These are phyloP conservation scores for Willisornis vidua DNA, from an alignment of 2,113 vertebrate genomes.

Conservation along the genomic window DNA sequence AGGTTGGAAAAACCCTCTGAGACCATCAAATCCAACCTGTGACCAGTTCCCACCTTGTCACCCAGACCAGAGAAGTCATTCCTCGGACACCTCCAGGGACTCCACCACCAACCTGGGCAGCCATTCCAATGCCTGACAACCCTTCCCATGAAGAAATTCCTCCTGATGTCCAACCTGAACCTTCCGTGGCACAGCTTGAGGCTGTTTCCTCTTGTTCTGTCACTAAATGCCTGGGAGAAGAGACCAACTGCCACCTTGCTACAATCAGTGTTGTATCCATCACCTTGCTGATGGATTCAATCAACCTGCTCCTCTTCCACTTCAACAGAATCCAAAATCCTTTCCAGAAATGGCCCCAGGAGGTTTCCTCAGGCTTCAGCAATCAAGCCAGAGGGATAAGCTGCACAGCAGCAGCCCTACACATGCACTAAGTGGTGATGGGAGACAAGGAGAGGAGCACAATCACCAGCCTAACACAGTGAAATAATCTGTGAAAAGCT, in stretches of 20 bases:
- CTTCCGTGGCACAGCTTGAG: background rate
- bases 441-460: background rate
- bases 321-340: background rate
- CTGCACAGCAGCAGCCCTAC: background rate
- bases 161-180: background rate
- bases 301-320: background rate
- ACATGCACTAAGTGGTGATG: background rate
- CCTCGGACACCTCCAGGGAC: background rate
- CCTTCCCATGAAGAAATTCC: background rate
- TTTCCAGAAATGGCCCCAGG: background rate
- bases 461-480: background rate
- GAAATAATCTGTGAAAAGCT: accelerated
- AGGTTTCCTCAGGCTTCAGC: background rate
- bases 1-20: background rate
- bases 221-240: background rate
- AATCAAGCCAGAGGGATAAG: background rate
- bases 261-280: background rate
- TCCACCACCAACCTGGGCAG: background rate
- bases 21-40: background rate
- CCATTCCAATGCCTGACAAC: background rate
- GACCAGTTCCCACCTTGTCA: background rate
- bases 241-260: background rate
- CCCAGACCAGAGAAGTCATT: background rate
- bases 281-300: background rate
- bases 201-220: background rate